Evolutionary conservation across 2,888 invertebrate species (phyloP).

Genomic region (Drosophila conformis): DNA sequence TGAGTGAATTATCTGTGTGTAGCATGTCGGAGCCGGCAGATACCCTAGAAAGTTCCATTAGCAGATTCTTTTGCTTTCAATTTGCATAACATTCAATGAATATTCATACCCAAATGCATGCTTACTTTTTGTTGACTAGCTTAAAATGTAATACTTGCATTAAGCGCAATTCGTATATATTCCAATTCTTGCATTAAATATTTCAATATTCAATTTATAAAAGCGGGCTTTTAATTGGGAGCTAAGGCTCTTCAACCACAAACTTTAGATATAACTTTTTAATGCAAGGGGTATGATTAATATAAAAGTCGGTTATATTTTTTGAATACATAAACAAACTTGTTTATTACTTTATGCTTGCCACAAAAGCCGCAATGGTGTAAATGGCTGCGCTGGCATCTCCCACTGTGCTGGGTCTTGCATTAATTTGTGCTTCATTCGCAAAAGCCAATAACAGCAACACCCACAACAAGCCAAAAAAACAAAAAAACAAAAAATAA

Average conservation of each 20-base stretch:
- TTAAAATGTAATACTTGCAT: too few species aligned
- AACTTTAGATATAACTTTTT: background rate
- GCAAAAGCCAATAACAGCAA: constrained; percentile 78
- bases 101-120: background rate
- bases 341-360: constrained; percentile 58
- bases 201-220: background rate
- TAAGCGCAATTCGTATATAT: too few species aligned
- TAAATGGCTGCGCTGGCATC: constrained; percentile 59
- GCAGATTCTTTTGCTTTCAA: background rate
- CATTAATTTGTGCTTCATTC: constrained; percentile 69
- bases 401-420: constrained; percentile 64
- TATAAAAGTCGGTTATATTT: constrained; percentile 1
- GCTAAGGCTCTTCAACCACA: background rate
- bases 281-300: constrained; percentile 4
- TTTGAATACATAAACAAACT: constrained; percentile 60
- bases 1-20: constrained; percentile 1
- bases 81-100: background rate
- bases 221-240: background rate
- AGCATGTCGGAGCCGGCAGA: background rate
- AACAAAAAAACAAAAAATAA: constrained; percentile 10
- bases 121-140: background rate
- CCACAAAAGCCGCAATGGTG: constrained; percentile 28
- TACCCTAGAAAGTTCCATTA: constrained; percentile 35
- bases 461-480: constrained; percentile 67
- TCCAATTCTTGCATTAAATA: background rate